Base-by-base conservation (phyloP, 2,888 invertebrate species). In the Folsomia manolachei region DNA sequence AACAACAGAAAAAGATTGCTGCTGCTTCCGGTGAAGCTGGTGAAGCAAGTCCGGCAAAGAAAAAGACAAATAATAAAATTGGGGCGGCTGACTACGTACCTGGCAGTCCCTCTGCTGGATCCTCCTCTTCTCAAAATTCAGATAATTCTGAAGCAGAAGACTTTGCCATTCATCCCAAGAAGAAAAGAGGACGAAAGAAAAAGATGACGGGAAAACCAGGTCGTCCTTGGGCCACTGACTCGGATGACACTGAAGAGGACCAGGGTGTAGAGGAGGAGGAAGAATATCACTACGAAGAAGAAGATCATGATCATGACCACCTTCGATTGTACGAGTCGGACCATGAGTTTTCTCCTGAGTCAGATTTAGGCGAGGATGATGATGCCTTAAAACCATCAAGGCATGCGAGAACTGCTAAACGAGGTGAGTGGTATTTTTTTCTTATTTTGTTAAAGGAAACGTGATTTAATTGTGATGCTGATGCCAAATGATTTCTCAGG, bases 331-430 rank as follows among this genome's bases (percentile, higher is more conserved):
- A 78, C 66, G 70, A 90, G 82, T 94, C 93, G 0, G 95, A 95
- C 83, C 95, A 95, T 82, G 96, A 96, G 84, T 95, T 95, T 84
- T 94, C 94, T 0, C 94, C 94, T 0, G 95, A 95, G 82, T 94
- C 94, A 0, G 95, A 95, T 82, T 84, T 91, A 51, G 91, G 89
- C 76, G 90, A 89, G 53, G 90, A 89, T 70, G 90, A 89, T 7
- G 87, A 88, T 2, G 83, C 82, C 52, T 9, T 9, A 11, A 90
- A 90, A 75, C 95, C 94, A 0, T 85, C 91, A 77, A 90, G 92
- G 82, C 87, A 92, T 60, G 95, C 95, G 1, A 87, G 95, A 79
- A 95, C 95, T 4, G 90, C 92, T 9, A 90, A 90, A 82, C 92
- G 93, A 86, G 90, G 90, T 88, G 83, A 53, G 27, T 14, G 18